Evolutionary conservation across 2,888 invertebrate genomes (phyloP).

Genomic region (Trachelus troglodyta): DNA sequence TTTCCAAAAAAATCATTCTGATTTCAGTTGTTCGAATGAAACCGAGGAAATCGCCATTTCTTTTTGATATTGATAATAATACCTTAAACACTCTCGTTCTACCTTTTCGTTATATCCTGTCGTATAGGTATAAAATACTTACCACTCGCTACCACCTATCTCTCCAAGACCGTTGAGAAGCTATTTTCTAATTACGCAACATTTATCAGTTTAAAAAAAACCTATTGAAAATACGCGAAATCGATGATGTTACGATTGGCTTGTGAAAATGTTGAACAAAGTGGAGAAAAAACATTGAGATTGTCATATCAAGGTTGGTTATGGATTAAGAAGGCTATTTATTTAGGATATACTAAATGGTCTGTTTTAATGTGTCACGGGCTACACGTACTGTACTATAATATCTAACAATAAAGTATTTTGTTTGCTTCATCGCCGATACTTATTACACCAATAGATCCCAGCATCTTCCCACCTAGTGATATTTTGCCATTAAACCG

Average conservation of each 20-base stretch:
- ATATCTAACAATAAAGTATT: constrained; percentile 67
- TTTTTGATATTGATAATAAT: not conserved
- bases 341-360: constrained; percentile 65
- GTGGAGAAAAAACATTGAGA: constrained; percentile 47
- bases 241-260: constrained; percentile 55
- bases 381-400: constrained; percentile 66
- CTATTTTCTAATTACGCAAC: not conserved
- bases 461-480: not conserved
- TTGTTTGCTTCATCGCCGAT: constrained; percentile 61
- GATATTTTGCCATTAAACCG: not conserved
- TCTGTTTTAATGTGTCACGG: constrained; percentile 67
- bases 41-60: not conserved
- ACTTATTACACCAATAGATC: not conserved
- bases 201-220: not conserved
- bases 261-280: constrained; percentile 45
- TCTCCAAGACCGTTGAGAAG: not conserved
- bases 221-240: constrained; percentile 53
- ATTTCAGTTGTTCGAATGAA: constrained; percentile 12
- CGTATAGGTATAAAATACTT: not conserved
- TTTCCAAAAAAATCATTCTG: constrained; percentile 34
- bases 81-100: not conserved
- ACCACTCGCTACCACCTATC: not conserved
- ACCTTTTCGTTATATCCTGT: not conserved
- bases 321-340: constrained; percentile 63
- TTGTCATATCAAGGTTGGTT: constrained; percentile 66